Conservation (phyloP, 2,888 invertebrate genomes). For the Cabera pusaria region DNA sequence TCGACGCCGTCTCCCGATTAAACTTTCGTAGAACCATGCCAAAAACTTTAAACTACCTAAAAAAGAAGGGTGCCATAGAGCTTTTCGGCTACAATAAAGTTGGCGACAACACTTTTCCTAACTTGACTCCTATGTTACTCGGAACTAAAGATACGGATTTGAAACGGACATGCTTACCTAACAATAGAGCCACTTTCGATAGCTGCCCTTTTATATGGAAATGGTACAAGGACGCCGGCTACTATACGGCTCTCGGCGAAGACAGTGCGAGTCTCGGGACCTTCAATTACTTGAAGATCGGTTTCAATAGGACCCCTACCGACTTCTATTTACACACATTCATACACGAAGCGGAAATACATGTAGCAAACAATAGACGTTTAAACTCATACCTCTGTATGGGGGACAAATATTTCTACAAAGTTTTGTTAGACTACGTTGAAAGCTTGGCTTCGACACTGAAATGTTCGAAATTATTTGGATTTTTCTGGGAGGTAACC, state of each 20-base stretch:
- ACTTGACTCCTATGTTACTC: constrained; percentile 90
- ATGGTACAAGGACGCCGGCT: constrained; percentile 87
- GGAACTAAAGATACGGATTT: constrained; percentile 88
- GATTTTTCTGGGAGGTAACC: constrained; percentile 92
- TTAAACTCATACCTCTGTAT: constrained; percentile 88
- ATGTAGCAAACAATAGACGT: constrained; percentile 85
- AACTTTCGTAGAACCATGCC: constrained; percentile 94
- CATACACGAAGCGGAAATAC: constrained; percentile 86
- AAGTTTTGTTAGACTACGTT: constrained; percentile 88
- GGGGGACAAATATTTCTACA: constrained; percentile 87
- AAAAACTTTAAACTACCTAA: constrained; percentile 85
- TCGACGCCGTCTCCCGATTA: constrained; percentile 93
- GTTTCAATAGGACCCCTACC: constrained; percentile 91
- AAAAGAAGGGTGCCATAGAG: constrained; percentile 87
- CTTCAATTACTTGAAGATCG: constrained; percentile 91
- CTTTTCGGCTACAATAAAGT: constrained; percentile 96
- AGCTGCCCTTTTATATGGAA: constrained; percentile 94
- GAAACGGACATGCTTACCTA: constrained; percentile 85
- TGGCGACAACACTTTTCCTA: constrained; percentile 97
- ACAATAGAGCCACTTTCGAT: constrained; percentile 85
- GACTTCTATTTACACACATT: constrained; percentile 93
- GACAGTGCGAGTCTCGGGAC: constrained; percentile 91
- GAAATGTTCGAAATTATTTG: constrained; percentile 86
- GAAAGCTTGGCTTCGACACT: constrained; percentile 85
- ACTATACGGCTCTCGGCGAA: constrained; percentile 91